A percentile compares a stretch with the other conserved stretches of the same genome.
Conservation (phyloP, 2,797 vertebrate species). For the Onychomys arenicola region DNA sequence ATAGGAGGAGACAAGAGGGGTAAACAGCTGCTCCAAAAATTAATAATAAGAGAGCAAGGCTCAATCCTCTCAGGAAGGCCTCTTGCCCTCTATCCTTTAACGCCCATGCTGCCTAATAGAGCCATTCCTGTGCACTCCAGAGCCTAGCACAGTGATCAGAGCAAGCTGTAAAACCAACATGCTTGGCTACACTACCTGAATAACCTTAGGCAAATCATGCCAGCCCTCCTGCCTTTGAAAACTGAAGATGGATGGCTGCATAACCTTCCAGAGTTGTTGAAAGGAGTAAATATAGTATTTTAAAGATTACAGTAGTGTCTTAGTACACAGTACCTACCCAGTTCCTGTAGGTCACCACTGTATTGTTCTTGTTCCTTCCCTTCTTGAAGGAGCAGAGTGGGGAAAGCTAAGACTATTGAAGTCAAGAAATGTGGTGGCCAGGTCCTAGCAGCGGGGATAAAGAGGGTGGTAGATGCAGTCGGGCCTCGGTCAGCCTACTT, state of each 20-base stretch:
- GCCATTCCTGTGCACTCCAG: background rate
- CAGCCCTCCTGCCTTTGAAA: conserved; percentile 34
- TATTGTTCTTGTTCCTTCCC: background rate
- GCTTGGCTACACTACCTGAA: background rate
- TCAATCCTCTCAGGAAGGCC: background rate
- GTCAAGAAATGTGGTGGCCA: background rate
- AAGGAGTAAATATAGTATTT: background rate
- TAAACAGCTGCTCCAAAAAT: background rate
- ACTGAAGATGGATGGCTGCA: background rate
- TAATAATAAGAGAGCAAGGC: background rate
- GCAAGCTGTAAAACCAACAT: background rate
- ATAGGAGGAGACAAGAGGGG: background rate
- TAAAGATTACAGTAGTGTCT: conserved; percentile 1
- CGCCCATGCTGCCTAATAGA: background rate
- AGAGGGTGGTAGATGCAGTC: background rate
- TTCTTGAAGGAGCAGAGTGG: background rate
- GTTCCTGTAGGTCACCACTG: background rate
- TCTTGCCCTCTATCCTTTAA: background rate
- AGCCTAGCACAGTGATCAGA: background rate
- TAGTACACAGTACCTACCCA: background rate
- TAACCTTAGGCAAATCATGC: background rate
- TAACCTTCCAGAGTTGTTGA: background rate
- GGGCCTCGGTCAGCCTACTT: background rate
- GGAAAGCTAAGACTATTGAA: background rate
- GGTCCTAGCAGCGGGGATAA: background rate